A percentile compares a stretch with the other conserved stretches of the same genome.
phyloP scores from a whole-genome alignment of 2,113 vertebrate genomes.

The Hyperopisus bebe region DNA sequence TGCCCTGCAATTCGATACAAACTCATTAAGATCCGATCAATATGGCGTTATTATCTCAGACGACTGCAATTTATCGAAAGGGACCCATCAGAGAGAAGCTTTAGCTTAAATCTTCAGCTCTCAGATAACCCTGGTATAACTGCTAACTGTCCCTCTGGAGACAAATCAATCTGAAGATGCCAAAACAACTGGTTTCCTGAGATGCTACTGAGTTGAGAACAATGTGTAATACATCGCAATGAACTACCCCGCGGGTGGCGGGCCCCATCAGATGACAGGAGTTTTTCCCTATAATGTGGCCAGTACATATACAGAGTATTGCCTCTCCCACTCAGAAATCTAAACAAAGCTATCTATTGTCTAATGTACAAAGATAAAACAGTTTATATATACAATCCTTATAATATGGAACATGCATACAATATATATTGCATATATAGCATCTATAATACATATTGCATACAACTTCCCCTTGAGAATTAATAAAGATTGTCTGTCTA shows the following conservation, averaged over 20 bases:
- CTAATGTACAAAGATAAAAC: not conserved
- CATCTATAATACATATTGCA: not conserved
- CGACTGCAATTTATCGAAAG: not conserved
- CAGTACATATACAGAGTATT: not conserved
- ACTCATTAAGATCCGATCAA: conserved; percentile 26
- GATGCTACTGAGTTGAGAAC: not conserved
- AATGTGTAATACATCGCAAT: not conserved
- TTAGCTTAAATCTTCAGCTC: conserved; percentile 6
- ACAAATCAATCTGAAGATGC: conserved; percentile 14
- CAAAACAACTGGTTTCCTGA: conserved; percentile 19
- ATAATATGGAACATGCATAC: not conserved
- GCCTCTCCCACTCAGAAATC: not conserved
- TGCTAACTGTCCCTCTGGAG: conserved; percentile 16
- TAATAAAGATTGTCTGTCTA: not conserved
- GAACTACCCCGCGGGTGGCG: not conserved
- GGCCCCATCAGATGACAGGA: not conserved
- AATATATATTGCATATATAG: not conserved
- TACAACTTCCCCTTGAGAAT: not conserved
- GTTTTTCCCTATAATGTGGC: not conserved
- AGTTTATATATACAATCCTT: not conserved
- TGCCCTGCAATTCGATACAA: conserved; percentile 19
- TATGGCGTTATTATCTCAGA: conserved; percentile 20
- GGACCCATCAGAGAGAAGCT: conserved; percentile 11
- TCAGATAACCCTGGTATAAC: conserved; percentile 23
- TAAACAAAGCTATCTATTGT: not conserved